A percentile compares a stretch with the other conserved stretches of the same genome.
Evolutionary conservation across 2,888 invertebrate genomes (phyloP).

Genomic region (Blastobasis adustella): DNA sequence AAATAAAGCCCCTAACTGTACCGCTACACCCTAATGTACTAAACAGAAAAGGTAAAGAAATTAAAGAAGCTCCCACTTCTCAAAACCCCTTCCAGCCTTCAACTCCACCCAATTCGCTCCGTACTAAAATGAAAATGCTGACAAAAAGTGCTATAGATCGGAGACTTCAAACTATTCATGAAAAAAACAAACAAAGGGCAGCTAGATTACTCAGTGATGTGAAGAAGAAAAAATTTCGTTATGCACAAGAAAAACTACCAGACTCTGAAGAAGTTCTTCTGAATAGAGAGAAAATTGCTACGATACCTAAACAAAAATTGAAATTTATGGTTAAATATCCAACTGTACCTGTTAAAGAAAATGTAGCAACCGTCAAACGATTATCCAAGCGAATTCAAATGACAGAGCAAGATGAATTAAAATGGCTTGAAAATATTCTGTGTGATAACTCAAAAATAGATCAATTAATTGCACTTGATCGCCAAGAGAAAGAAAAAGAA

Average conservation of each 20-base stretch:
- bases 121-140: conserved; percentile 38
- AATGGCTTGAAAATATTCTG: conserved; percentile 65
- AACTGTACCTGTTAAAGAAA: conserved; percentile 54
- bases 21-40: conserved; percentile 50
- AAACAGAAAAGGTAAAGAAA: conserved; percentile 26
- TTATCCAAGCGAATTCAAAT: conserved; percentile 58
- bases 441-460: conserved; percentile 51
- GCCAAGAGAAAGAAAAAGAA: conserved; percentile 61
- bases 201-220: conserved; percentile 38
- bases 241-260: conserved; percentile 40
- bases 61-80: not conserved
- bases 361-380: conserved; percentile 64
- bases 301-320: too few species aligned
- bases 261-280: conserved; percentile 20
- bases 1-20: conserved; percentile 43
- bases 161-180: conserved; percentile 41
- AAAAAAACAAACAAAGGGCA: conserved; percentile 53
- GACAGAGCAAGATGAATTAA: conserved; percentile 53
- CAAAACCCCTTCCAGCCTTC: conserved; percentile 2
- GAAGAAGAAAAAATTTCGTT: conserved; percentile 39
- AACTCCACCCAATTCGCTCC: conserved; percentile 43
- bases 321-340: conserved; percentile 13
- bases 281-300: too few species aligned
- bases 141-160: conserved; percentile 51
- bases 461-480: conserved; percentile 55